Percentiles rank a stretch among this genome's conserved stretches.
Evolutionary conservation across 1,140 invertebrate genomes (phyloP).

Genomic region (Rhagoletis zephyria): DNA sequence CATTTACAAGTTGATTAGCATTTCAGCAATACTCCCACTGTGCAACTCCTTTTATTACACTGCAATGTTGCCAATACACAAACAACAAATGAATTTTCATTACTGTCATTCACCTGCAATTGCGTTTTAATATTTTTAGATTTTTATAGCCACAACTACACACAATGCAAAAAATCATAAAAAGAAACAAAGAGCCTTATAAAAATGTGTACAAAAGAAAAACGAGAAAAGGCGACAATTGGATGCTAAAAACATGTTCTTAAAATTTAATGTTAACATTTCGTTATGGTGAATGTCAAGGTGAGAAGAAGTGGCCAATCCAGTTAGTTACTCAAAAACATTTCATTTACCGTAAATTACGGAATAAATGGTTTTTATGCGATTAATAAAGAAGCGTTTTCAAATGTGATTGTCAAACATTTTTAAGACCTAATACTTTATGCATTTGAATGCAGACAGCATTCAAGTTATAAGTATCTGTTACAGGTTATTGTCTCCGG

Average conservation of each 20-base stretch:
- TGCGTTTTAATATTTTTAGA: not conserved
- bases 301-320: not conserved
- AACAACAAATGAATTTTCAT: constrained; percentile 8
- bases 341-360: not conserved
- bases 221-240: not conserved
- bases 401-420: too few relatives aligned
- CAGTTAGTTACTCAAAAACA: not conserved
- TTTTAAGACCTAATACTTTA: too few relatives aligned
- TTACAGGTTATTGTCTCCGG: too few relatives aligned
- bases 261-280: not conserved
- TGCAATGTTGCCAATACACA: not conserved
- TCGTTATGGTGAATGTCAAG: constrained; percentile 13
- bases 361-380: not conserved
- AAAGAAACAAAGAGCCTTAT: not conserved
- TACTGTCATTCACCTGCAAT: not conserved
- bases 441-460: too few relatives aligned
- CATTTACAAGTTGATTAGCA: not conserved
- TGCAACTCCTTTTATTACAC: constrained; percentile 25
- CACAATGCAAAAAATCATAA: constrained; percentile 9
- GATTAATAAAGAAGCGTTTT: not conserved
- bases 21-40: not conserved
- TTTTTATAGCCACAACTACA: constrained; percentile 13
- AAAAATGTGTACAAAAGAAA: not conserved
- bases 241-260: not conserved
- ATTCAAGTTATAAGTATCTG: too few relatives aligned